These are phyloP conservation scores for Brachionus sp. DNA, from an alignment of 1,140 invertebrate species.

Conservation along the genomic window DNA sequence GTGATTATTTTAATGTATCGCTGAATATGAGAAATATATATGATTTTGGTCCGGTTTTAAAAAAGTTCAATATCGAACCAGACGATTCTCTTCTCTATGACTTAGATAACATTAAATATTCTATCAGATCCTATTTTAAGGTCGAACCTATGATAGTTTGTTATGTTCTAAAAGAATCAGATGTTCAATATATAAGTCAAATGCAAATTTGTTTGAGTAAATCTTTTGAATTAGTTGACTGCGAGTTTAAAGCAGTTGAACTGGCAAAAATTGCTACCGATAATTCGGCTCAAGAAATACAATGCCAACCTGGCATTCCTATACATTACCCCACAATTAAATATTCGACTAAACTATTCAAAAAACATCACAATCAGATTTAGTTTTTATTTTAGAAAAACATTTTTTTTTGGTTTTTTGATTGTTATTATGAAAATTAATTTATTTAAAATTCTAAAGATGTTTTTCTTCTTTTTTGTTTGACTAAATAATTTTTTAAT, in stretches of 20 bases:
- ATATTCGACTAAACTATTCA: background rate
- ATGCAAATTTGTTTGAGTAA: slow-evolving; percentile 44
- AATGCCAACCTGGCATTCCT: slow-evolving; percentile 28
- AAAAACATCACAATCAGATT: background rate
- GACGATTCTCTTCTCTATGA: slow-evolving; percentile 24
- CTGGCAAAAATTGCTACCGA: background rate
- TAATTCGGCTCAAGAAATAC: slow-evolving; percentile 35
- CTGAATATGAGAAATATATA: background rate
- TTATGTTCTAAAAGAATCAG: slow-evolving; percentile 40
- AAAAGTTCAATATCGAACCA: slow-evolving; percentile 3
- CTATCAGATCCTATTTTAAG: slow-evolving; percentile 2
- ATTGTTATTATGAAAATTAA: background rate
- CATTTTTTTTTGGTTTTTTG: too few species aligned
- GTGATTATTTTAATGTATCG: slow-evolving; percentile 34
- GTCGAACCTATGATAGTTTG: slow-evolving; percentile 44
- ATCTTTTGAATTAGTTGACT: slow-evolving; percentile 45
- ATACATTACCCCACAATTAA: slow-evolving; percentile 41
- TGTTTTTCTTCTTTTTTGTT: background rate
- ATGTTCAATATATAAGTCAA: slow-evolving; percentile 44
- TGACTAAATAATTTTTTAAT: too few species aligned
- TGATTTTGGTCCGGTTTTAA: slow-evolving; percentile 32
- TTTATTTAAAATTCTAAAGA: background rate
- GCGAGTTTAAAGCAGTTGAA: slow-evolving; percentile 40
- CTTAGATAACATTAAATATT: slow-evolving; percentile 34
- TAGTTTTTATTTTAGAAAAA: background rate